These are phyloP conservation scores for Dryocosmus kuriphilus DNA, from an alignment of 2,888 invertebrate species.

Conservation along the genomic window DNA sequence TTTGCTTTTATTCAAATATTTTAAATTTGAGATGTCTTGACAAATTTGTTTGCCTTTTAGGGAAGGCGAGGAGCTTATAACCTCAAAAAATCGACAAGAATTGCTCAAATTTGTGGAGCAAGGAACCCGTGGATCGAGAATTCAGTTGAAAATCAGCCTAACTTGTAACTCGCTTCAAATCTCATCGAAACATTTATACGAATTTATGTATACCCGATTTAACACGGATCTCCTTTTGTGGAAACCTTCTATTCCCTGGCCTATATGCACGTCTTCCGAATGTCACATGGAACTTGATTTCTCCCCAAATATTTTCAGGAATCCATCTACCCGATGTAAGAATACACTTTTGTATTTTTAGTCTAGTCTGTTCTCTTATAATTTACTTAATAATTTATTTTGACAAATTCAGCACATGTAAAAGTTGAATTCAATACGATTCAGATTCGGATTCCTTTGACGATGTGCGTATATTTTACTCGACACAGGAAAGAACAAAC, in stretches of 20 bases:
- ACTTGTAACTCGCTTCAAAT: conserved; percentile 88
- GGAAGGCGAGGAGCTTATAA: conserved; percentile 87
- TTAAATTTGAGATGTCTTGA: background rate
- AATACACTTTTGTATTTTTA: background rate
- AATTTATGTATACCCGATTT: conserved; percentile 93
- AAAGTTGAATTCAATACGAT: conserved; percentile 84
- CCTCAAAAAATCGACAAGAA: conserved; percentile 92
- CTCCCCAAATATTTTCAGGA: conserved; percentile 73
- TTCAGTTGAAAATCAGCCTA: conserved; percentile 87
- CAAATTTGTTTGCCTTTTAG: conserved; percentile 76
- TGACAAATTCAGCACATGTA: conserved; percentile 80
- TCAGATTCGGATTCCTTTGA: conserved; percentile 79
- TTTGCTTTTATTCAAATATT: background rate
- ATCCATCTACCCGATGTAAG: conserved; percentile 68
- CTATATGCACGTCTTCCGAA: conserved; percentile 72
- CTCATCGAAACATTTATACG: conserved; percentile 92
- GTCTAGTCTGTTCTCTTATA: no score
- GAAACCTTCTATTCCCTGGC: conserved; percentile 86
- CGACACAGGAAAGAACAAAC: conserved; percentile 76
- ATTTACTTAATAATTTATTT: no score
- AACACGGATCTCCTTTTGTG: conserved; percentile 91
- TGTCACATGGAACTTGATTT: conserved; percentile 70
- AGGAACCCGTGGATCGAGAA: conserved; percentile 83
- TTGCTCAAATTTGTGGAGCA: conserved; percentile 89
- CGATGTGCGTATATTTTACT: conserved; percentile 82